Evolutionary conservation across 2,888 invertebrate species (phyloP), one percentile per base, ranked within the genome.

Genomic region (Strigamia crassipes): DNA sequence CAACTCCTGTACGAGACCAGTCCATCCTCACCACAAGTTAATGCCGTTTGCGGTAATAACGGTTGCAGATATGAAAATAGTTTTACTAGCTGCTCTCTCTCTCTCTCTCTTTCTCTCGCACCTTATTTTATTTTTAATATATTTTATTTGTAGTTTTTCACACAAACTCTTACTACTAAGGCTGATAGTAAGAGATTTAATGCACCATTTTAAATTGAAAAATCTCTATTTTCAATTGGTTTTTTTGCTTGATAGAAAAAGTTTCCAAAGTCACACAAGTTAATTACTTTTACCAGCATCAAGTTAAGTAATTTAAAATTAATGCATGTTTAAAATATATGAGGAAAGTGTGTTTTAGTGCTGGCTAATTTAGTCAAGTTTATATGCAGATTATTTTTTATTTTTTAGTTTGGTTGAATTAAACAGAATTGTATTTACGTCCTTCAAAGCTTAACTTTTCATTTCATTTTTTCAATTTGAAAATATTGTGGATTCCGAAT

Each of bases 51-150:
- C 27, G 73, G 73, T 73, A 73, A 73, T 73, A 31, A 27, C n/a
- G 31, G 31, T 27, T 13, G 73, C 31, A 31, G 73, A 73, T 73
- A 73, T 73, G 23, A 73, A 73, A 73, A 73, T 73, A 73, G 73
- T 73, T 73, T 23, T 23, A 27, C 27, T 31, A 56, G 56, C 56
- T 56, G n/a, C n/a, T n/a, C n/a, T n/a, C n/a, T n/a, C n/a, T 3
- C 56, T 56, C n/a, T 9, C 56, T 18, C 9, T n/a, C n/a, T 3
- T 18, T 56, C n/a, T 9, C 56, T 18, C 9, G 18, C 73, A 27
- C 23, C n/a, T 27, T 73, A 27, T 73, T 73, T 73, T 73, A 27
- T 73, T 73, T 31, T 12, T 23, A 51, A 51, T 51, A 51, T 51
- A 12, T 5, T 21, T 61, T 18, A 4, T 61, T 73, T 27, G 31